Base-by-base conservation (phyloP, 2,888 invertebrate species). In the Antheraea assamensis region DNA sequence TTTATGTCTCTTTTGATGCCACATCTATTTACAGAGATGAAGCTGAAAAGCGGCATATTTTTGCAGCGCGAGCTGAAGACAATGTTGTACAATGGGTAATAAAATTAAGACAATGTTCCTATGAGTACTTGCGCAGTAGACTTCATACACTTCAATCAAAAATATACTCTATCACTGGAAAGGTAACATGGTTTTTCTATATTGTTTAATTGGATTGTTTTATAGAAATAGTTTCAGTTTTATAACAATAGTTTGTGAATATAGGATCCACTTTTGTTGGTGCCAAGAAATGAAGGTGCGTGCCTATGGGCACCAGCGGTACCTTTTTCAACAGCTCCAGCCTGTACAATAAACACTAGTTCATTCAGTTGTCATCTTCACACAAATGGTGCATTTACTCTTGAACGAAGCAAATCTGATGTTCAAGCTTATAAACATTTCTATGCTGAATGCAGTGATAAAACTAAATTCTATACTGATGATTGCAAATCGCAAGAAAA, bases 71-170 rank as follows among this genome's bases (percentile, higher is more conserved):
- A 71, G 96, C 97, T 71, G 97, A 97, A 85, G 94, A 95, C 70
- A 96, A 96, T 89, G 96, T 97, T 3, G 95, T 96, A 73, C 95
- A 96, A 76, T 97, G 97, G 97, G 96, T 97, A 13, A 92, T 95
- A 75, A 96, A 96, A 70, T 87, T 97, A 72, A 95, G 96, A 80
- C 95, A 95, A 81, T 96, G 97, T 76, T 96, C 97, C n/a, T 97
- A 97, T 85, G 97, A 96, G 85, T 96, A 96, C 83, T 95, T 96
- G 91, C 90, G 97, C 75, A 95, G 95, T 71, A 95, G 96, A 78
- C 93, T 96, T 70, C 95, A 96, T 72, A 93, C 95, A 72, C 92
- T 97, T 27, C 96, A 97, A 86, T 96, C 96, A 31, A 96, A 96
- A 90, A 95, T 97, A 79, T 96, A 94, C 82, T 95, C 95, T 76